Evolutionary conservation across 1,140 invertebrate genomes (phyloP).

Genomic region (Tetraneura akinire): DNA sequence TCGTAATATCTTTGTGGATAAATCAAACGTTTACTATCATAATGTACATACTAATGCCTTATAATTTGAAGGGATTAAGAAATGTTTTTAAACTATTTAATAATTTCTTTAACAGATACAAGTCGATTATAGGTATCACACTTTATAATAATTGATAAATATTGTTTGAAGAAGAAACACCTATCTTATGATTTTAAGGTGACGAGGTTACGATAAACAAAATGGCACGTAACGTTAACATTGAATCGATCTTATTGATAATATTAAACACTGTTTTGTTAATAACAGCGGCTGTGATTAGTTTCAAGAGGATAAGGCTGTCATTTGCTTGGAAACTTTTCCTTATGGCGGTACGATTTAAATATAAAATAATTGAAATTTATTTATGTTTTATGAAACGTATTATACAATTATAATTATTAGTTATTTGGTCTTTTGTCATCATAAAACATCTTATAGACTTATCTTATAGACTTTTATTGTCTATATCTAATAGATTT

Average conservation of each 20-base stretch:
- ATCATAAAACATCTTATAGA: too few species aligned
- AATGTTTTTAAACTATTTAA: conserved; percentile 26
- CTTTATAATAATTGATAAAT: neutral
- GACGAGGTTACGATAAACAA: neutral
- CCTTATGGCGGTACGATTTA: conserved; percentile 17
- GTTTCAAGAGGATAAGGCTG: conserved; percentile 46
- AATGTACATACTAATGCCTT: conserved; percentile 17
- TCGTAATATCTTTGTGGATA: conserved; percentile 25
- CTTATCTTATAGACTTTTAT: too few species aligned
- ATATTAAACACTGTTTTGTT: conserved; percentile 21
- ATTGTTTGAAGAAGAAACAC: too few species aligned
- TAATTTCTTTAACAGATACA: neutral
- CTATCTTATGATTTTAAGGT: conserved; percentile 8
- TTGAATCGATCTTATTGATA: conserved; percentile 22
- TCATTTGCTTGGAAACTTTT: conserved; percentile 3
- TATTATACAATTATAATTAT: too few species aligned
- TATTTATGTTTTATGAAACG: too few species aligned
- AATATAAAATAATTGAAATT: too few species aligned
- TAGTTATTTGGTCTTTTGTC: too few species aligned
- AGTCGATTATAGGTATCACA: conserved; percentile 8
- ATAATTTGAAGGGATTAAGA: conserved; percentile 30
- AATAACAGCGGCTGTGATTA: conserved; percentile 3
- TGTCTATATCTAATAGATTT: too few species aligned
- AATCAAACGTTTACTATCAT: conserved; percentile 28
- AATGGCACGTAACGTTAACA: conserved; percentile 11